These are phyloP conservation scores for Tenualosa ilisha DNA, from an alignment of 2,797 vertebrate genomes.

Conservation along the genomic window DNA sequence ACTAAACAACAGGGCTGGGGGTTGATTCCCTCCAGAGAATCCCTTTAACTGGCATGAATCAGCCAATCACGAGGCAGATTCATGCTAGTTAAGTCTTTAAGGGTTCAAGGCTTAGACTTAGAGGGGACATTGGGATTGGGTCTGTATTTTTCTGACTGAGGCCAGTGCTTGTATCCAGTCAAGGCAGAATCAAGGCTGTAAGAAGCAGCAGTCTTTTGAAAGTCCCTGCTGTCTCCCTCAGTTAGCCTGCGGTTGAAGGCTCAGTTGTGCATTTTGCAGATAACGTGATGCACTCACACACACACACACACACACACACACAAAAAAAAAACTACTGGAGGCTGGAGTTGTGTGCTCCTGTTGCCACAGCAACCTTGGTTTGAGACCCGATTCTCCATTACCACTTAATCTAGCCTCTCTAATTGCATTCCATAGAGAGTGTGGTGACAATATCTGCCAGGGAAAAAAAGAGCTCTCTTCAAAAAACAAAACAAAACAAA, in stretches of 20 bases:
- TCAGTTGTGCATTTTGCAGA: slow-evolving; percentile 99
- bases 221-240: slow-evolving; percentile 48
- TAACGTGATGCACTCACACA: slow-evolving; percentile 82
- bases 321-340: slow-evolving; percentile 90
- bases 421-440: slow-evolving; percentile 99
- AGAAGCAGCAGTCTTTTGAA: neutral
- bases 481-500: neutral
- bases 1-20: too few species aligned
- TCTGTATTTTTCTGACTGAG: slow-evolving; percentile 67
- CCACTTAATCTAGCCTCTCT: slow-evolving; percentile 99
- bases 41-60: too few species aligned
- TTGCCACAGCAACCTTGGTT: slow-evolving; percentile 97
- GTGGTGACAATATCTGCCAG: slow-evolving; percentile 89
- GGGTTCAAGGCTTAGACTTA: too few species aligned
- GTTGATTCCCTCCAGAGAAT: too few species aligned
- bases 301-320: too few species aligned
- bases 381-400: slow-evolving; percentile 99
- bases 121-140: too few species aligned
- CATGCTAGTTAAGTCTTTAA: too few species aligned
- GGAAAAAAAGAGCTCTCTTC: slow-evolving; percentile 50
- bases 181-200: neutral
- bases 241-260: slow-evolving; percentile 91
- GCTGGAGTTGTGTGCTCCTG: slow-evolving; percentile 94
- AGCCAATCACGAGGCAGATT: too few species aligned
- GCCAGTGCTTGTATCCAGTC: slow-evolving; percentile 56